These are phyloP conservation scores for Ariopsis seemanni DNA, from an alignment of 2,113 vertebrate genomes.

Conservation along the genomic window DNA sequence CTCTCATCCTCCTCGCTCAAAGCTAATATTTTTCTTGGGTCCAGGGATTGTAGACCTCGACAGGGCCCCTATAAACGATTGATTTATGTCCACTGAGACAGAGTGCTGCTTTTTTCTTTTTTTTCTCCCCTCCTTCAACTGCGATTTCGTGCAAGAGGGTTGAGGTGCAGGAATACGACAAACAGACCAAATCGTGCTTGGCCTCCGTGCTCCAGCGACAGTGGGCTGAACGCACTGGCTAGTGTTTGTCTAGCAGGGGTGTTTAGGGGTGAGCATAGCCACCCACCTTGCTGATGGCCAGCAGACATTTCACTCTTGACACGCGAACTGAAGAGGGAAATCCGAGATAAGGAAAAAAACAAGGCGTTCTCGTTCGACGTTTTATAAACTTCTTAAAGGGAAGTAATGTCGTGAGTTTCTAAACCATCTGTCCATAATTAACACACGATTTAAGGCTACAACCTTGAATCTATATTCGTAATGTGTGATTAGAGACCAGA, in stretches of 20 bases:
- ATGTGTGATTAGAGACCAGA: constrained; percentile 47
- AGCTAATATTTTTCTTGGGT: constrained; percentile 78
- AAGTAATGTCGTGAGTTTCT: constrained; percentile 44
- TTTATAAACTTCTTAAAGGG: constrained; percentile 49
- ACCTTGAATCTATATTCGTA: constrained; percentile 51
- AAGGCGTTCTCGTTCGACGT: constrained; percentile 20
- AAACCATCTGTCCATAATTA: constrained; percentile 52
- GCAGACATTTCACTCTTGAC: constrained; percentile 59
- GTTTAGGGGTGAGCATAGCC: constrained; percentile 68
- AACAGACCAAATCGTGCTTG: constrained; percentile 68
- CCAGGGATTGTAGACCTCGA: constrained; percentile 62
- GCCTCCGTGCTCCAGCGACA: constrained; percentile 61
- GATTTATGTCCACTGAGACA: constrained; percentile 72
- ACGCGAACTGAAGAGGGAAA: constrained; percentile 28
- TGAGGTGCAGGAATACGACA: constrained; percentile 59
- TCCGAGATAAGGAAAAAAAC: constrained; percentile 3
- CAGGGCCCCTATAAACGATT: constrained; percentile 69
- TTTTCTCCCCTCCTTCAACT: constrained; percentile 39
- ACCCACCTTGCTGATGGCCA: constrained; percentile 73
- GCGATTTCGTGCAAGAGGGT: constrained; percentile 51
- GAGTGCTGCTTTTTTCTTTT: constrained; percentile 61
- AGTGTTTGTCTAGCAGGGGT: constrained; percentile 72
- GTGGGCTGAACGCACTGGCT: constrained; percentile 61
- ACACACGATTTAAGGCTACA: constrained; percentile 40
- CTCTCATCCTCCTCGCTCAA: constrained; percentile 63